Evolutionary conservation across 2,113 vertebrate genomes (phyloP).

Genomic region (Sapayoa aenigma): DNA sequence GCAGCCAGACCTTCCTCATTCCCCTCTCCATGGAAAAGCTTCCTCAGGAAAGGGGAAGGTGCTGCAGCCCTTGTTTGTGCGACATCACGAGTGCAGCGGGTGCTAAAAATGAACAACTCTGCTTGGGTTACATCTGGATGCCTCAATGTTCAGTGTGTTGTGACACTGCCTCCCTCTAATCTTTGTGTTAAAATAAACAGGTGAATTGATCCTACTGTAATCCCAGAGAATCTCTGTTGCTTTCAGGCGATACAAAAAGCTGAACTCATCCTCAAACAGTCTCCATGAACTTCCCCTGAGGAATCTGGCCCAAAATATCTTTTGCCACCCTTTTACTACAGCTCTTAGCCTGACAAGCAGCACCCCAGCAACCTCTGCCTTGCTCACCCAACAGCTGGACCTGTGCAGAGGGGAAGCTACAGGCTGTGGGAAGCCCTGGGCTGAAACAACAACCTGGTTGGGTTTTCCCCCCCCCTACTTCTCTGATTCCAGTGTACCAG

Average conservation of each 20-base stretch:
- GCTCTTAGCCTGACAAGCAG: neutral
- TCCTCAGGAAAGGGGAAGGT: neutral
- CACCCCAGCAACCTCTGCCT: fast-evolving
- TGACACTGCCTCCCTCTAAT: neutral
- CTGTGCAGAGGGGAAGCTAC: neutral
- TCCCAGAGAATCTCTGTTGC: neutral
- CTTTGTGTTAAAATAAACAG: neutral
- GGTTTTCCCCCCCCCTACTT: neutral
- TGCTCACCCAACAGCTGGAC: neutral
- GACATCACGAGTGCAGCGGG: neutral
- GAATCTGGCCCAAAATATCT: neutral
- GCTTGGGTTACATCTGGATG: neutral
- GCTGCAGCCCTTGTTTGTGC: neutral
- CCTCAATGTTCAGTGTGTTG: neutral
- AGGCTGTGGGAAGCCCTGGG: neutral
- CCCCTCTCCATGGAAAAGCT: neutral
- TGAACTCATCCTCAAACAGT: neutral
- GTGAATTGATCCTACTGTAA: neutral
- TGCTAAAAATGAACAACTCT: neutral
- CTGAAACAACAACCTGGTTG: neutral
- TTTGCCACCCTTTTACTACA: neutral
- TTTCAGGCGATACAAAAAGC: neutral
- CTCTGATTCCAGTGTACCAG: neutral
- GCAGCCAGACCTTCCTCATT: neutral
- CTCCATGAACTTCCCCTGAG: neutral